These are phyloP conservation scores for Salticus scenicus DNA, from an alignment of 2,888 invertebrate species.

Conservation along the genomic window DNA sequence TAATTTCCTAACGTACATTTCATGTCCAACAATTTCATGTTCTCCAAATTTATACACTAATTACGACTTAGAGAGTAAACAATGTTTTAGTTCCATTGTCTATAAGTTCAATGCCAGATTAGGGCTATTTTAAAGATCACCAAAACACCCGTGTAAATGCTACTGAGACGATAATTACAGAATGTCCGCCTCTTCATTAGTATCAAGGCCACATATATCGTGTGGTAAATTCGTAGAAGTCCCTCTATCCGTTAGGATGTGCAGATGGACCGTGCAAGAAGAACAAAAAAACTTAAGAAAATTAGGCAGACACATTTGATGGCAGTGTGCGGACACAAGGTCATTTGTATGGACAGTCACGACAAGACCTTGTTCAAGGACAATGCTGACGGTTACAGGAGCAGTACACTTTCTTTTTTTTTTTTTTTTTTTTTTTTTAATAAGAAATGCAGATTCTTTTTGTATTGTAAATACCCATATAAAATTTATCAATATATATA, in stretches of 20 bases:
- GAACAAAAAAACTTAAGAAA: slow-evolving; percentile 1
- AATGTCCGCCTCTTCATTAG: neutral
- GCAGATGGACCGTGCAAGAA: neutral
- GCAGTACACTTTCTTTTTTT: neutral
- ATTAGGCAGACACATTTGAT: neutral
- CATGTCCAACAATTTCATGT: too few species aligned
- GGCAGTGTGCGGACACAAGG: slow-evolving; percentile 24
- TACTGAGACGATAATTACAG: neutral
- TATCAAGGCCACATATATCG: neutral
- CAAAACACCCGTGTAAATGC: neutral
- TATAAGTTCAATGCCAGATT: neutral
- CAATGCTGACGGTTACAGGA: neutral
- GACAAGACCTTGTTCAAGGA: slow-evolving; percentile 6
- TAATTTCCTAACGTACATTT: too few species aligned
- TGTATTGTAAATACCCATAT: too few species aligned
- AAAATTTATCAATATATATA: too few species aligned
- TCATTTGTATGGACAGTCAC: neutral
- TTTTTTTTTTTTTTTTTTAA: neutral
- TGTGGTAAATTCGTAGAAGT: neutral
- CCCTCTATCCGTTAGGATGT: neutral
- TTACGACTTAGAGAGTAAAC: too few species aligned
- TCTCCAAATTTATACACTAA: too few species aligned
- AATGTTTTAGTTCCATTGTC: neutral
- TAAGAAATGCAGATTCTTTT: neutral
- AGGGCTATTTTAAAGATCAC: neutral